phyloP scores from a whole-genome alignment of 2,797 vertebrate species.

The Cirrhinus mrigala region DNA sequence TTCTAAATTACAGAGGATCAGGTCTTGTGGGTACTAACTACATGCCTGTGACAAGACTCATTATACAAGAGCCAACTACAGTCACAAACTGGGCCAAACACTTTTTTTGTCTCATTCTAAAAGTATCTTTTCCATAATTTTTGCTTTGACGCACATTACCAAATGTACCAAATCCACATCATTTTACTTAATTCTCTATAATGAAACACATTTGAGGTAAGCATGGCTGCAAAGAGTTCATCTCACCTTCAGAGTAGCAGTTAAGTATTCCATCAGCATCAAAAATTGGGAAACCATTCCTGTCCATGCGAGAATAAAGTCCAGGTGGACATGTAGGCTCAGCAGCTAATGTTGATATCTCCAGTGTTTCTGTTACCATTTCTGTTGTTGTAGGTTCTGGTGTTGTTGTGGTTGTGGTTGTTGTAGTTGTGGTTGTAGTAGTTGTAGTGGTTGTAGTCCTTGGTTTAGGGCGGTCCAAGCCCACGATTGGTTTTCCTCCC shows the following conservation, averaged over 20 bases:
- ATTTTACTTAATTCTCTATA: background rate
- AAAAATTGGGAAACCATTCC: conserved; percentile 82
- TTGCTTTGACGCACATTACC: background rate
- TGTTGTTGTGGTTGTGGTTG: conserved; percentile 76
- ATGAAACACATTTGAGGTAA: background rate
- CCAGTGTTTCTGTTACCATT: conserved; percentile 52
- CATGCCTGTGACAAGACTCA: conserved; percentile 27
- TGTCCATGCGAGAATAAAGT: conserved; percentile 83
- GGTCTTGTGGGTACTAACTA: conserved; percentile 30
- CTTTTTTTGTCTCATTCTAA: background rate
- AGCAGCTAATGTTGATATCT: conserved; percentile 65
- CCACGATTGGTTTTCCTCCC: conserved; percentile 92
- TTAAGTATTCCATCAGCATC: conserved; percentile 84
- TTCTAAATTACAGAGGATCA: conserved; percentile 29
- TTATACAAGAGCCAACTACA: conserved; percentile 27
- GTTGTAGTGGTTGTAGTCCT: conserved; percentile 77
- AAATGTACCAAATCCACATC: background rate
- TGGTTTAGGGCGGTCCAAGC: conserved; percentile 84
- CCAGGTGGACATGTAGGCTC: conserved; percentile 90
- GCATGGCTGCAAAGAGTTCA: background rate
- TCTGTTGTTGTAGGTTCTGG: conserved; percentile 75
- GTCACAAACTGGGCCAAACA: conserved; percentile 28
- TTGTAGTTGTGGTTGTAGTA: conserved; percentile 72
- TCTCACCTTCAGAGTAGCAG: conserved; percentile 91
- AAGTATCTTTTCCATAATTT: background rate